Percentiles rank a stretch among this genome's conserved stretches.
Evolutionary conservation across 2,113 vertebrate species (phyloP).

Genomic region (Austrofundulus limnaeus): DNA sequence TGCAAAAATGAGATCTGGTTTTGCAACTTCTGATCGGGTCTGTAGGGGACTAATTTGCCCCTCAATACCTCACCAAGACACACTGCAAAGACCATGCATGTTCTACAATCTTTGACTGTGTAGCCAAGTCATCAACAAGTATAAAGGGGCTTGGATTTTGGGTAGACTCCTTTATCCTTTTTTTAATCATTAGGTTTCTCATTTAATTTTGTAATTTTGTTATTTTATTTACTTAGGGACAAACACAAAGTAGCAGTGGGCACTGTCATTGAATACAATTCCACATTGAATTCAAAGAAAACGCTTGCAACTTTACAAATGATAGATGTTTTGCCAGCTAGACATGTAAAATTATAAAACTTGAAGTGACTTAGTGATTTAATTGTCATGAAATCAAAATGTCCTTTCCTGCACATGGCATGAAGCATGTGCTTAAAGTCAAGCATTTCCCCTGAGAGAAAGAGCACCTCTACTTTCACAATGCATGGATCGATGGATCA

Average conservation of each 20-base stretch:
- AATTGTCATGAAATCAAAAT: slow-evolving; percentile 22
- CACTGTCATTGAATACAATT: not conserved
- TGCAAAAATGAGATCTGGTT: too few species aligned
- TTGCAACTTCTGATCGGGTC: too few species aligned
- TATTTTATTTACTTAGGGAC: not conserved
- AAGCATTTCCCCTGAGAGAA: slow-evolving; percentile 44
- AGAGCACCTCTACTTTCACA: slow-evolving; percentile 50
- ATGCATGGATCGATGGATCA: slow-evolving; percentile 68
- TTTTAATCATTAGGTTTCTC: too few species aligned
- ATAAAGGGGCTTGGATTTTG: too few species aligned
- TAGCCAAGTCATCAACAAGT: too few species aligned
- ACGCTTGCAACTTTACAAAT: not conserved
- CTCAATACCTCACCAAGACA: too few species aligned
- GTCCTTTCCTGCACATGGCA: slow-evolving; percentile 22
- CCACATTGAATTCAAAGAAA: not conserved
- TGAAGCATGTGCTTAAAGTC: slow-evolving; percentile 15
- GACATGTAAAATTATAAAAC: not conserved
- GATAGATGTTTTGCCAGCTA: not conserved
- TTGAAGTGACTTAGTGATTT: not conserved
- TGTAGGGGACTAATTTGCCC: too few species aligned
- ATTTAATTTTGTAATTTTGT: too few species aligned
- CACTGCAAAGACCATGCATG: too few species aligned
- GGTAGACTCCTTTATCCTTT: too few species aligned
- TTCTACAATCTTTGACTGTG: too few species aligned
- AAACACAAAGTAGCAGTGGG: not conserved